Evolutionary conservation across 2,113 vertebrate genomes (phyloP), one percentile per base, ranked within the genome.

Genomic region (Myrmophylax atrothorax): DNA sequence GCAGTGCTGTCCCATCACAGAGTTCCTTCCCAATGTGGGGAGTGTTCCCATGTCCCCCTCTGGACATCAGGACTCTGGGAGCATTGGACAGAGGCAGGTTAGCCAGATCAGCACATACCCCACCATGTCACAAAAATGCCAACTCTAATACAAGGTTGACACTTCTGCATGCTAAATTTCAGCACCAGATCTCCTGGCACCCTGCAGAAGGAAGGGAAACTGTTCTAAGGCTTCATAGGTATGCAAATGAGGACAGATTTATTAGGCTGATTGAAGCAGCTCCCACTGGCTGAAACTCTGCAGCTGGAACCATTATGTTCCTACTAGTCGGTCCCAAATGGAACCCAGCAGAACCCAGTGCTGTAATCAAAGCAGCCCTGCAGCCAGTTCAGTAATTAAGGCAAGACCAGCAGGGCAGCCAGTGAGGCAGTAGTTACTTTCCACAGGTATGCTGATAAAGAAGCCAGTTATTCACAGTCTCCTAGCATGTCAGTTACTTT

Each of bases 401-500:
- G 40, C 58, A 83, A 76, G 72, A 37, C 25, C 67, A 88, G 77
- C 59, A 62, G 70, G 52, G 52, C 62, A 89, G 77, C 55, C 80
- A 56, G 35, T 9, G 31, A 91, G 59, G 66, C 62, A 93, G 55
- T 11, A 44, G 66, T 29, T 81, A 6, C 89, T 95, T 94, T 89
- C 83, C 77, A 83, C 8, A 47, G 52, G 62, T 68, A 67, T 52
- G 3, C 47, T 84, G 70, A 73, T 81, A 90, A 82, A 92, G 81
- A 13, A 79, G 53, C 14, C 73, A 80, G 31, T 75, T 97, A 91
- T 84, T 89, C 89, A 85, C 85, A 76, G 44, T 31, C 91, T 76
- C 68, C 81, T 53, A 68, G 50, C 66, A 33, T 4, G 0, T 70
- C 82, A 82, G 18, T 35, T 25, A 26, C 46, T 58, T 53, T 4